Evolutionary conservation across 2,113 vertebrate genomes (phyloP).

Genomic region (Bujurquina vittata): DNA sequence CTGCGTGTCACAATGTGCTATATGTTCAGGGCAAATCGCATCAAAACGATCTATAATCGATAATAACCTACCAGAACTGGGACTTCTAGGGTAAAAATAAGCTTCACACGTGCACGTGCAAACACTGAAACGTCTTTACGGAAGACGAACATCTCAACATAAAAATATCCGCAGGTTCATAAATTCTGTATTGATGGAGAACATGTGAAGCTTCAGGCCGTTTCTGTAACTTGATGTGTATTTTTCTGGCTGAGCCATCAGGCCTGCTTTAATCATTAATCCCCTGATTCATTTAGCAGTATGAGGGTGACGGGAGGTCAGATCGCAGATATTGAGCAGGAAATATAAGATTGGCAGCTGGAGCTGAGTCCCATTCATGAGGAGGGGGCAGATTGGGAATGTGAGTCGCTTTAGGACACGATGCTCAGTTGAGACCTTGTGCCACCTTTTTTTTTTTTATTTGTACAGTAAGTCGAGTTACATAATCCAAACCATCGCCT

Average conservation of each 20-base stretch:
- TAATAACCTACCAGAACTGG: too few species aligned
- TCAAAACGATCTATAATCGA: too few species aligned
- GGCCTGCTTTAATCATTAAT: not conserved
- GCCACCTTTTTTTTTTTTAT: not conserved
- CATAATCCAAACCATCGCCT: not conserved
- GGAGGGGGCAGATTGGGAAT: conserved; percentile 16
- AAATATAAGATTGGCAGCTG: not conserved
- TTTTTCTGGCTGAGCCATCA: accelerated
- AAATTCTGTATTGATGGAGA: not conserved
- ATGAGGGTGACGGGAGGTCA: not conserved
- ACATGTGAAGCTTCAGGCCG: not conserved
- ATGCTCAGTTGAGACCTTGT: conserved; percentile 5
- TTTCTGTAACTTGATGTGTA: not conserved
- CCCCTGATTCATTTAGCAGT: not conserved
- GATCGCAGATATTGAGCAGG: not conserved
- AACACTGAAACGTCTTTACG: not conserved
- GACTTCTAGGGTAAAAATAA: too few species aligned
- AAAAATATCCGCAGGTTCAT: not conserved
- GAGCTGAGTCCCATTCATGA: conserved; percentile 32
- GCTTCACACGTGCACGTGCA: too few species aligned
- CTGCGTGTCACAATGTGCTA: too few species aligned
- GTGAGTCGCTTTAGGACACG: conserved; percentile 20
- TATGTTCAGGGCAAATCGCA: too few species aligned
- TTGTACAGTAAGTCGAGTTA: not conserved
- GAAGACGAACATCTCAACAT: accelerated